Percentiles rank a stretch among this genome's conserved stretches.
phyloP scores from a whole-genome alignment of 2,888 invertebrate genomes.

The Achlya flavicornis region DNA sequence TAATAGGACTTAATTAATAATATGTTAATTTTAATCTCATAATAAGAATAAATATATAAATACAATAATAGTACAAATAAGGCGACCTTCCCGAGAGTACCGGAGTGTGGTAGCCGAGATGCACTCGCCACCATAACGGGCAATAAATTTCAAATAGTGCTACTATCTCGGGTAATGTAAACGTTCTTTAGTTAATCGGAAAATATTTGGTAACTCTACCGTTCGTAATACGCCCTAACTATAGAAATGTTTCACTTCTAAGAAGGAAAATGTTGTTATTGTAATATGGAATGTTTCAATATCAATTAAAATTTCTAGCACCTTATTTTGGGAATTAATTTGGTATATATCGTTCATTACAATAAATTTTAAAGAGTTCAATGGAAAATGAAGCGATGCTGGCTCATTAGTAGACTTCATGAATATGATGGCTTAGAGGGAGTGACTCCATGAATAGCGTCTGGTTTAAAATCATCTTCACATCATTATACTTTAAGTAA shows the following conservation, averaged over 20 bases:
- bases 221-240: background rate
- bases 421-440: no score
- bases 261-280: conserved; percentile 19
- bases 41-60: no score
- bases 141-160: conserved; percentile 74
- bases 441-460: no score
- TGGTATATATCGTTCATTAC: conserved; percentile 18
- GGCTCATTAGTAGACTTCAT: no score
- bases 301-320: background rate
- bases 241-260: conserved; percentile 12
- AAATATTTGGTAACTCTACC: conserved; percentile 57
- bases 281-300: conserved; percentile 8
- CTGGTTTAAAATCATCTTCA: no score
- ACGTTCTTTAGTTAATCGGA: conserved; percentile 70
- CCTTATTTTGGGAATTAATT: conserved; percentile 7
- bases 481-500: no score
- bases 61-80: conserved; percentile 15
- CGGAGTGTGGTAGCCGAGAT: conserved; percentile 49
- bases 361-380: conserved; percentile 12
- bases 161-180: conserved; percentile 69
- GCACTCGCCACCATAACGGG: conserved; percentile 71
- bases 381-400: no score
- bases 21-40: no score
- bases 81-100: conserved; percentile 41
- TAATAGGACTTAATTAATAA: no score